phyloP scores from a whole-genome alignment of 2,113 vertebrate genomes.

The Ptilonorhynchus violaceus region DNA sequence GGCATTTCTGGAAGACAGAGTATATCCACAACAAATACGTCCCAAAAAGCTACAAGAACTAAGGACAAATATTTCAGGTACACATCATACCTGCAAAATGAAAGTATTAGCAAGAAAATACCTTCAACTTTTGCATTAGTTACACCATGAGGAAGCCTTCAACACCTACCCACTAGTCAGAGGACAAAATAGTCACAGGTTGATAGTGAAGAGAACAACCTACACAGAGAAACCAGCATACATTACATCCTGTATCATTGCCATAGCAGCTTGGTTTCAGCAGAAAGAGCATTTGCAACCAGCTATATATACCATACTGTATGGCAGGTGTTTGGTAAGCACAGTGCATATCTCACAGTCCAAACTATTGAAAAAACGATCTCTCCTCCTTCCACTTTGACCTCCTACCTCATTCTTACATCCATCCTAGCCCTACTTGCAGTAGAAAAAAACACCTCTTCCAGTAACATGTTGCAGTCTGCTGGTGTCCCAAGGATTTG shows the following conservation, averaged over 20 bases:
- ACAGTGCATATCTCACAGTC: rapidly evolving
- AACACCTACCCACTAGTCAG: not conserved
- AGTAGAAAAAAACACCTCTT: not conserved
- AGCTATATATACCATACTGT: not conserved
- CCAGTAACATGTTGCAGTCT: not conserved
- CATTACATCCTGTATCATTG: not conserved
- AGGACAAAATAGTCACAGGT: not conserved
- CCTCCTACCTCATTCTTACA: not conserved
- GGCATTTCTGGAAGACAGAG: not conserved
- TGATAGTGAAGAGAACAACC: not conserved
- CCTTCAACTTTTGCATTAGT: not conserved
- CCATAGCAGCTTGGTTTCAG: not conserved
- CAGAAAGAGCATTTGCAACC: not conserved
- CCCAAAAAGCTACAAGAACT: not conserved
- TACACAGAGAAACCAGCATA: not conserved
- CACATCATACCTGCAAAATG: not conserved
- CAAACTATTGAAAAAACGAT: not conserved
- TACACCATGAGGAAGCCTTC: not conserved
- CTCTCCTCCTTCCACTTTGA: not conserved
- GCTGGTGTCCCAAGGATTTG: not conserved
- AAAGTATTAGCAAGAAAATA: not conserved
- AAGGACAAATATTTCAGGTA: not conserved
- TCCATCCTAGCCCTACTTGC: not conserved
- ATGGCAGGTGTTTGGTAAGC: not conserved
- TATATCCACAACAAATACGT: not conserved